phyloP scores from a whole-genome alignment of 2,888 invertebrate species.

The Drosophila demipolita region DNA sequence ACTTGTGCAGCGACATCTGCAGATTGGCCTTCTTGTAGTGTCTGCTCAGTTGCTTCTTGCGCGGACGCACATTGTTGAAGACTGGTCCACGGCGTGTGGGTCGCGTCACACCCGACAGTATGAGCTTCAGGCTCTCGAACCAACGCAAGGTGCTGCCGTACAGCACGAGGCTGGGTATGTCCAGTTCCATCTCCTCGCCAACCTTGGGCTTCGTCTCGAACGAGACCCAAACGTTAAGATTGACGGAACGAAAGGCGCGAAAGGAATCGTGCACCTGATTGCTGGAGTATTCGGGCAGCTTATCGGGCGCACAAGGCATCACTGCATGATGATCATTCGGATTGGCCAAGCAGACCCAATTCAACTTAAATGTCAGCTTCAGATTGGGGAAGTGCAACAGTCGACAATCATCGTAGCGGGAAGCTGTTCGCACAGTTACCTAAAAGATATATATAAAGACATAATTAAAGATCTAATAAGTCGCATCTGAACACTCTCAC shows the following conservation, averaged over 20 bases:
- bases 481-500: slow-evolving; percentile 85
- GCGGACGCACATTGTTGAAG: slow-evolving; percentile 93
- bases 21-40: slow-evolving; percentile 95
- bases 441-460: slow-evolving; percentile 16
- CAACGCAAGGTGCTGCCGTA: slow-evolving; percentile 97
- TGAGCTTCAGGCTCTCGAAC: slow-evolving; percentile 97
- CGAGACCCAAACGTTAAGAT: slow-evolving; percentile 91
- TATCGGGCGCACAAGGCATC: slow-evolving; percentile 97
- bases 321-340: slow-evolving; percentile 98
- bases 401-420: slow-evolving; percentile 99
- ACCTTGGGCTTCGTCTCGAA: slow-evolving; percentile 90
- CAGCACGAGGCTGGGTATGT: slow-evolving; percentile 91
- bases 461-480: background rate
- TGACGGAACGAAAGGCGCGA: slow-evolving; percentile 95
- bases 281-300: slow-evolving; percentile 98
- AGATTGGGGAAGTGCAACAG: slow-evolving; percentile 96
- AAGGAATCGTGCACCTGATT: slow-evolving; percentile 98
- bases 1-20: slow-evolving; percentile 93
- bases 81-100: slow-evolving; percentile 96
- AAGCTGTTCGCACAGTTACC: slow-evolving; percentile 95
- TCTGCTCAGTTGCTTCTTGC: slow-evolving; percentile 95
- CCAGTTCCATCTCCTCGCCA: slow-evolving; percentile 86
- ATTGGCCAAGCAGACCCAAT: slow-evolving; percentile 97
- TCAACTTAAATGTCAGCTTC: slow-evolving; percentile 92
- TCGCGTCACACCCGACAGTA: slow-evolving; percentile 95